These are phyloP conservation scores for Casuarius casuarius DNA, from an alignment of 2,113 vertebrate genomes.

Conservation along the genomic window DNA sequence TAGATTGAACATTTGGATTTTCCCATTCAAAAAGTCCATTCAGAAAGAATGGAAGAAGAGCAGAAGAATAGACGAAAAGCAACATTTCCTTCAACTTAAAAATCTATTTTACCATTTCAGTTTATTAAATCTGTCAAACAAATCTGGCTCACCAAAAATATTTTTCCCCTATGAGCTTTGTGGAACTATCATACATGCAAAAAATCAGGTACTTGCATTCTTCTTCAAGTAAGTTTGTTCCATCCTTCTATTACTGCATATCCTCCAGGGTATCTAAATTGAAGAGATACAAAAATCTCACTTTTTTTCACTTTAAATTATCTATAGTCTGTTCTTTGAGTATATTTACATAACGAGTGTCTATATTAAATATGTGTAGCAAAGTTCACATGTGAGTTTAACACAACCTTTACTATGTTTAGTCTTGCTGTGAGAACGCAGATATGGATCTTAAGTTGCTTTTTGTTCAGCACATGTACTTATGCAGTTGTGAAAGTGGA, in stretches of 20 bases:
- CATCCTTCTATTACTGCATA: not conserved
- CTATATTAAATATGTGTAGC: fast-evolving
- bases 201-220: not conserved
- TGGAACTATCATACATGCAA: not conserved
- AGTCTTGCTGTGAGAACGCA: not conserved
- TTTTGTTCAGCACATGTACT: not conserved
- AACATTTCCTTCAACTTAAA: not conserved
- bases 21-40: not conserved
- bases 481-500: not conserved
- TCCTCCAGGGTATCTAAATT: not conserved
- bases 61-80: not conserved
- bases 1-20: not conserved
- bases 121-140: not conserved
- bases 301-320: not conserved
- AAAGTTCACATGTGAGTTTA: not conserved
- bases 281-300: not conserved
- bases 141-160: not conserved
- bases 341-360: fast-evolving
- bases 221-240: not conserved
- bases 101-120: not conserved
- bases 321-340: fast-evolving
- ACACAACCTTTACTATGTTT: fast-evolving
- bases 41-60: too few relatives aligned
- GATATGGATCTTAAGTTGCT: not conserved
- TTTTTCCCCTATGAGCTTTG: not conserved